Conservation (phyloP, 1,140 invertebrate species). For the Harpegnathos saltator region DNA sequence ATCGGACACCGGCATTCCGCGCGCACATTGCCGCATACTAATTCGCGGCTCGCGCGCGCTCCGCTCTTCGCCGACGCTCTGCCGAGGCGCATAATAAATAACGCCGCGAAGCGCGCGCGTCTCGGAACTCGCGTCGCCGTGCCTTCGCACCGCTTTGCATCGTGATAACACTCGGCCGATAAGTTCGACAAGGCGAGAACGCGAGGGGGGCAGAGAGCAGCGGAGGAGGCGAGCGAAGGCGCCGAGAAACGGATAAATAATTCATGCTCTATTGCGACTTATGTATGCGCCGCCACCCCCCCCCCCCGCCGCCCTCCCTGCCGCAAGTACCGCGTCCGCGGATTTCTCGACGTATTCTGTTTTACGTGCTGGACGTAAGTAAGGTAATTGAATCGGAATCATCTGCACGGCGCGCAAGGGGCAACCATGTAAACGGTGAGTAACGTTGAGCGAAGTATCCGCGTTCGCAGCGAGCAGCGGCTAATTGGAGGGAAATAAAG, state of each 20-base stretch:
- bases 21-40: slow-evolving; percentile 51
- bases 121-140: background rate
- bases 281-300: too few species aligned
- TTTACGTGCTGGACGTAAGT: background rate
- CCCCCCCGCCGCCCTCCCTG: background rate
- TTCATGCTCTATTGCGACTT: background rate
- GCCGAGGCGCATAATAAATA: slow-evolving; percentile 67
- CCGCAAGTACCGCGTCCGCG: background rate
- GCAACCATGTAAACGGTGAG: background rate
- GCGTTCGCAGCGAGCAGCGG: background rate
- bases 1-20: slow-evolving; percentile 54
- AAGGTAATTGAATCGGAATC: slow-evolving; percentile 5
- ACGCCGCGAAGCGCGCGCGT: slow-evolving; percentile 50
- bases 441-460: background rate
- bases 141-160: background rate
- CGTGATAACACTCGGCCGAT: slow-evolving; percentile 5
- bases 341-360: background rate
- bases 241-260: slow-evolving; percentile 12
- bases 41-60: slow-evolving; percentile 37
- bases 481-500: slow-evolving; percentile 17
- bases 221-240: too few species aligned
- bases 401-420: background rate
- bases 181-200: slow-evolving; percentile 19
- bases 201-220: slow-evolving; percentile 1
- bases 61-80: slow-evolving; percentile 13